A percentile compares a stretch with the other conserved stretches of the same genome.
Evolutionary conservation across 2,888 invertebrate genomes (phyloP).

Genomic region (Ectemnius lituratus): DNA sequence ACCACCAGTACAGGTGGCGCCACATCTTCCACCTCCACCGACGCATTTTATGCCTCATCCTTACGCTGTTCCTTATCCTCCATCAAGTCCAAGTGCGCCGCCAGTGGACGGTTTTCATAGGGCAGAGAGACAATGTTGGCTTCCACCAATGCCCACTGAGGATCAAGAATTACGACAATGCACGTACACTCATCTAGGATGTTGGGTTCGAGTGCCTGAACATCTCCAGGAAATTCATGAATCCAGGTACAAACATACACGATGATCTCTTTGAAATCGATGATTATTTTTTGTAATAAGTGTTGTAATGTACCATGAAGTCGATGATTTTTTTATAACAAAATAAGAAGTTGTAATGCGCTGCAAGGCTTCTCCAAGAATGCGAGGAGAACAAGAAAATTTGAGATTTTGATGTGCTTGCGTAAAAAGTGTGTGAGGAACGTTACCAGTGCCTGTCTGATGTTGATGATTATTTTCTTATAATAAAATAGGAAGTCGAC

Average conservation of each 20-base stretch:
- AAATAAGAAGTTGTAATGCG: no score
- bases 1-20: constrained; percentile 32
- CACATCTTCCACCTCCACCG: constrained; percentile 51
- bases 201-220: constrained; percentile 63
- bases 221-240: constrained; percentile 60
- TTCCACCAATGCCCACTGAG: constrained; percentile 45
- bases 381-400: no score
- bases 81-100: constrained; percentile 62
- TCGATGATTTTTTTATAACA: no score
- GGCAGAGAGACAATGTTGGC: constrained; percentile 54
- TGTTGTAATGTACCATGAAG: no score
- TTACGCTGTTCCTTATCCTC: not conserved
- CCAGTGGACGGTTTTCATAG: constrained; percentile 54
- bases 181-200: constrained; percentile 64
- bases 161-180: constrained; percentile 63
- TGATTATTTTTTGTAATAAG: no score
- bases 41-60: constrained; percentile 62
- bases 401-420: no score
- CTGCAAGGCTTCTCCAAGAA: no score
- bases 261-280: no score
- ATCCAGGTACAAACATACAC: constrained; percentile 53
- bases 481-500: no score
- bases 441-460: no score
- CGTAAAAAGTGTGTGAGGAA: no score
- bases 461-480: no score